A percentile compares a stretch with the other conserved stretches of the same genome.
phyloP scores from a whole-genome alignment of 2,797 vertebrate species.

The Caiman crocodilus region DNA sequence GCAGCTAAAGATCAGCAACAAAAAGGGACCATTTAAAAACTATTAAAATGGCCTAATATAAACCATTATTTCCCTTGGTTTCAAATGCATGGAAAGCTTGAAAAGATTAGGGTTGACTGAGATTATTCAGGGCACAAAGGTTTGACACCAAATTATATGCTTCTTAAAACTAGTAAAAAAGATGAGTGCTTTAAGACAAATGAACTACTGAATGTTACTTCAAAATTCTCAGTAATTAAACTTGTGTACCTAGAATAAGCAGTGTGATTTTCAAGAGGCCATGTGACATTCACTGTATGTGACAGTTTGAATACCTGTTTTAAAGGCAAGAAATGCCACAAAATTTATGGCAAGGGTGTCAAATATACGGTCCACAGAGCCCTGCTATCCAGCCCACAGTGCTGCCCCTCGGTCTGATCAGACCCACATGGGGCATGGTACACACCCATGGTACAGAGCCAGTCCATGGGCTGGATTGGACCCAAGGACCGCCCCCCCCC shows the following conservation, averaged over 20 bases:
- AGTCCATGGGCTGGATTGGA: too few species aligned
- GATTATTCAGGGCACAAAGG: background rate
- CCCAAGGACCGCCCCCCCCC: too few species aligned
- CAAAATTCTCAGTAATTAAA: conserved; percentile 1
- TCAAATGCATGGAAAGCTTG: conserved; percentile 11
- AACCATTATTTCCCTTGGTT: conserved; percentile 10
- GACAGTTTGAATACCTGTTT: background rate
- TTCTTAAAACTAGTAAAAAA: conserved; percentile 21
- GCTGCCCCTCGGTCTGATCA: too few species aligned
- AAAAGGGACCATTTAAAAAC: background rate
- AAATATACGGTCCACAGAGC: too few species aligned
- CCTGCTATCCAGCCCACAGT: too few species aligned
- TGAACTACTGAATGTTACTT: background rate
- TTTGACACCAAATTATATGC: background rate
- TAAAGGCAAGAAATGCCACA: background rate
- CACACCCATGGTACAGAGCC: too few species aligned
- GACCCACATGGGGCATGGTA: too few species aligned
- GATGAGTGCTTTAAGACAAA: background rate
- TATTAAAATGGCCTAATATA: conserved; percentile 4
- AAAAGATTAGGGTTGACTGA: conserved; percentile 14
- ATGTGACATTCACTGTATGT: background rate
- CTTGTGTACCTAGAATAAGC: conserved; percentile 1
- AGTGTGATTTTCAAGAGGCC: background rate
- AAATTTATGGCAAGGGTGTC: too few species aligned
- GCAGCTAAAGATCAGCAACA: background rate